Evolutionary conservation across 2,113 vertebrate genomes (phyloP).

Genomic region (Microtus montanus): DNA sequence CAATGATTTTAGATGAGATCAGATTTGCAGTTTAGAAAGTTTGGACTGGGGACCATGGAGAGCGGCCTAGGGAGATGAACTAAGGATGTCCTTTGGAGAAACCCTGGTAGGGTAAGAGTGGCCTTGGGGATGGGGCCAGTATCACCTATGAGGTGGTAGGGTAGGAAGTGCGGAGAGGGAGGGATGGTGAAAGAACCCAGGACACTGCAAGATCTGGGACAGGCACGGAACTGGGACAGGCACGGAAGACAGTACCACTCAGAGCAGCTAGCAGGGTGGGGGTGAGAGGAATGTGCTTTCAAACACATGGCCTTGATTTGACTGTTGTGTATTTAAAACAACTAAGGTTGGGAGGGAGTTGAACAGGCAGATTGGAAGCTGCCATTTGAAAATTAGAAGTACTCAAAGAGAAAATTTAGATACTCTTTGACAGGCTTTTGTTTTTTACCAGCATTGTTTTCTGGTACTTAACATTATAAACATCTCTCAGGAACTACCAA

Average conservation of each 20-base stretch:
- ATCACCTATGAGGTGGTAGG: background rate
- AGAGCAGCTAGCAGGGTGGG: background rate
- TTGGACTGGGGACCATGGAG: background rate
- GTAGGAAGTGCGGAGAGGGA: background rate
- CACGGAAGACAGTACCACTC: background rate
- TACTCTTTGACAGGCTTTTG: background rate
- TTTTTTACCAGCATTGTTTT: background rate
- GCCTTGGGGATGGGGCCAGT: background rate
- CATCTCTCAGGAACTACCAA: constrained; percentile 29
- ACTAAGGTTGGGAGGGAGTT: background rate
- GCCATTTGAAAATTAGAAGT: background rate
- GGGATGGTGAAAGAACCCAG: background rate
- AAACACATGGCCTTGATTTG: background rate
- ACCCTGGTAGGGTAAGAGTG: background rate
- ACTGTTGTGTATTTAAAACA: background rate
- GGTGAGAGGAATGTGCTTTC: background rate
- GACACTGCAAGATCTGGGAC: background rate
- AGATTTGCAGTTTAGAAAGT: background rate
- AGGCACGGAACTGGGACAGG: background rate
- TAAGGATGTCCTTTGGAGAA: background rate
- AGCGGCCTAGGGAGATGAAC: background rate
- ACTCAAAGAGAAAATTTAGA: constrained; percentile 12
- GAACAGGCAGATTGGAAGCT: background rate
- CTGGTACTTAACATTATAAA: constrained; percentile 34
- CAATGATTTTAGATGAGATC: background rate